phyloP scores from a whole-genome alignment of 2,797 vertebrate genomes.

The Typhlichthys subterraneus region DNA sequence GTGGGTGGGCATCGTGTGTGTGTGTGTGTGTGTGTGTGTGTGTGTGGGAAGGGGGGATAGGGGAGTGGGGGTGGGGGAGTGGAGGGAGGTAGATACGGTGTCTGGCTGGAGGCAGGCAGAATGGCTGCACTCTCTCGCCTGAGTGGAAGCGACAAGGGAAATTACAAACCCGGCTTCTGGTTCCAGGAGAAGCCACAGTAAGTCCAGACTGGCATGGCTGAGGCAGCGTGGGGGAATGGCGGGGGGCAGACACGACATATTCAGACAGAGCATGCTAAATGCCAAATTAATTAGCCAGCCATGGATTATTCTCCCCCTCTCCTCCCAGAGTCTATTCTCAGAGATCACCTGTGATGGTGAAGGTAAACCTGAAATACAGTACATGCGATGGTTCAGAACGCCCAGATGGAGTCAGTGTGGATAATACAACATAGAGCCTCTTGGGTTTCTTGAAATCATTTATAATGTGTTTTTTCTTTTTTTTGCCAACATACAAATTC shows the following conservation, averaged over 20 bases:
- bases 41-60: background rate
- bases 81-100: background rate
- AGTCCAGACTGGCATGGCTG: conserved; percentile 2
- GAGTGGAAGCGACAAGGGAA: conserved; percentile 42
- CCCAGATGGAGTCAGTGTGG: too few species aligned
- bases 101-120: conserved; percentile 28
- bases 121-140: conserved; percentile 29
- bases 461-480: too few species aligned
- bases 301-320: too few species aligned
- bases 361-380: too few species aligned
- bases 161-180: conserved; percentile 43
- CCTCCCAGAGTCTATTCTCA: background rate
- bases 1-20: background rate
- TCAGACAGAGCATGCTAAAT: conserved; percentile 5
- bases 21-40: too few species aligned
- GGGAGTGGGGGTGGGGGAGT: background rate
- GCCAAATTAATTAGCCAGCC: conserved; percentile 5
- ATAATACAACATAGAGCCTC: too few species aligned
- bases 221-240: background rate
- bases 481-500: too few species aligned
- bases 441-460: too few species aligned
- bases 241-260: background rate
- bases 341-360: too few species aligned
- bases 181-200: conserved; percentile 20
- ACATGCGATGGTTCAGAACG: too few species aligned